These are phyloP conservation scores for Neolamprologus toae DNA, from an alignment of 2,113 vertebrate species.

Conservation along the genomic window DNA sequence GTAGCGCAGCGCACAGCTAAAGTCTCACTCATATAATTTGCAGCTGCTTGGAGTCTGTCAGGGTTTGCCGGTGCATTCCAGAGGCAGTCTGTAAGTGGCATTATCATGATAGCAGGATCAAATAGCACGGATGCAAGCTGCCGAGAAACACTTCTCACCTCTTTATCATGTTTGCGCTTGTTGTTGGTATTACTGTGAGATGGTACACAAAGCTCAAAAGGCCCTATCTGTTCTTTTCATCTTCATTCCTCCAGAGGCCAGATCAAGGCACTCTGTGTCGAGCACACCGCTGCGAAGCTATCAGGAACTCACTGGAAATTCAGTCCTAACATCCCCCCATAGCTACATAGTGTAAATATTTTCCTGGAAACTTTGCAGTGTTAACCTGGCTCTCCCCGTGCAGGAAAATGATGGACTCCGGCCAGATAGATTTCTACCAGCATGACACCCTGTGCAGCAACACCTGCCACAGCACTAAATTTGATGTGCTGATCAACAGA, in stretches of 20 bases:
- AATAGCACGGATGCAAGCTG: conserved; percentile 14
- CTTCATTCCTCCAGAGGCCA: background rate
- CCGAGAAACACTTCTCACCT: conserved; percentile 8
- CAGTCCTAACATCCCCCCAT: background rate
- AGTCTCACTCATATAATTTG: conserved; percentile 6
- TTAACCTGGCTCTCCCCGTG: background rate
- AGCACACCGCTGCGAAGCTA: background rate
- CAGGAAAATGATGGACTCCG: conserved; percentile 97
- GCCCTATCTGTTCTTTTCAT: conserved; percentile 20
- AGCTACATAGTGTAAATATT: background rate
- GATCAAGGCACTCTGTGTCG: background rate
- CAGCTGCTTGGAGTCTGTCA: background rate
- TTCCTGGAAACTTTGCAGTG: background rate
- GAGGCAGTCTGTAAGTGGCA: conserved; percentile 13
- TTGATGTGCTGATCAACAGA: conserved; percentile 87
- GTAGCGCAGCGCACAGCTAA: background rate
- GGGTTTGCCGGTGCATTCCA: conserved; percentile 41
- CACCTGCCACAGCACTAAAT: conserved; percentile 94
- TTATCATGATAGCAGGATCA: conserved; percentile 19
- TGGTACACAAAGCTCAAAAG: background rate
- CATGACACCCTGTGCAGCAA: conserved; percentile 92
- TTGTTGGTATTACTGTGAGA: conserved; percentile 12
- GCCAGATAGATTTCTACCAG: conserved; percentile 94
- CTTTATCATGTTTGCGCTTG: conserved; percentile 47
- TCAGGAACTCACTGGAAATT: background rate